Percentiles rank a stretch among this genome's conserved stretches.
Conservation (phyloP, 1,140 invertebrate genomes). For the Drosophila nikananu region DNA sequence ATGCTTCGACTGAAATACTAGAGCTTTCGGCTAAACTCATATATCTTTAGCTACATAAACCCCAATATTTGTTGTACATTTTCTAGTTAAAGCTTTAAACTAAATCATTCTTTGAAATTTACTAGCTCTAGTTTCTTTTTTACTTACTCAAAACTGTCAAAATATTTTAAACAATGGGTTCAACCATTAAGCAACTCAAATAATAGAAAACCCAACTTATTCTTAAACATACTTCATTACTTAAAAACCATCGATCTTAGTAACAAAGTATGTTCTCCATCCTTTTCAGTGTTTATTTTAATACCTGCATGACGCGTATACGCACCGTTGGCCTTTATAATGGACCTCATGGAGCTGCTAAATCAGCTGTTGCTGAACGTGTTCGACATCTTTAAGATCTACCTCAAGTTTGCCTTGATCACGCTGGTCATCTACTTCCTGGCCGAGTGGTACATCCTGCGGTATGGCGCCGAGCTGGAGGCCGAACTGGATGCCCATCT, state of each 20-base stretch:
- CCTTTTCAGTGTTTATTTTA: not conserved
- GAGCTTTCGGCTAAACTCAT: not conserved
- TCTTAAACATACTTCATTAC: not conserved
- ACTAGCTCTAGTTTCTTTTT: not conserved
- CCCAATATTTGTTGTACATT: not conserved
- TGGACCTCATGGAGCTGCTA: slow-evolving; percentile 63
- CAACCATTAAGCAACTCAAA: not conserved
- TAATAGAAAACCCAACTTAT: not conserved
- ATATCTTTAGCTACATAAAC: not conserved
- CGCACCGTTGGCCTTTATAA: slow-evolving; percentile 45
- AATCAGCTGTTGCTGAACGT: slow-evolving; percentile 56
- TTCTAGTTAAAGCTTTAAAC: not conserved
- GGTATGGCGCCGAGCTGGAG: slow-evolving; percentile 68
- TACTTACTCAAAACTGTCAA: not conserved
- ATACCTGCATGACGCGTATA: slow-evolving; percentile 46
- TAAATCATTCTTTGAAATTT: not conserved
- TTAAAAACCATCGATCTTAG: not conserved
- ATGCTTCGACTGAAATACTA: not conserved
- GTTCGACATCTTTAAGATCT: slow-evolving; percentile 75
- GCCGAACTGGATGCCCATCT: slow-evolving; percentile 64
- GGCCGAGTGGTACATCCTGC: slow-evolving; percentile 78
- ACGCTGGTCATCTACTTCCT: slow-evolving; percentile 71
- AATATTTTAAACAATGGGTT: not conserved
- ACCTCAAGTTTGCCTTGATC: slow-evolving; percentile 72
- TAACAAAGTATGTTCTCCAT: not conserved